Conservation (phyloP, 1,140 invertebrate species). For the Heliconius melpomene region DNA sequence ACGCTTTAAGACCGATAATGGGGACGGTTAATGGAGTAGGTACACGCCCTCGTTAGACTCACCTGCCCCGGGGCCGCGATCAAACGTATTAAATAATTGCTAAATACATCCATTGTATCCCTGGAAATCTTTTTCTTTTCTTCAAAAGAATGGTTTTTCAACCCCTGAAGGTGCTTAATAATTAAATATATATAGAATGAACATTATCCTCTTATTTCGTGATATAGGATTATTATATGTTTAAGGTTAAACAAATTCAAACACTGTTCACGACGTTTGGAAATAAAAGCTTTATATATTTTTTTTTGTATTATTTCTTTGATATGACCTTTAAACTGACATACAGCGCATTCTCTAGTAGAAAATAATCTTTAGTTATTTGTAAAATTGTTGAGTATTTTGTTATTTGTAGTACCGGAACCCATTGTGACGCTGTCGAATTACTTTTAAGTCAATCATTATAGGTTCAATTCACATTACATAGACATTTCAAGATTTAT, state of each 20-base stretch:
- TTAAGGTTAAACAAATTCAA: conserved; percentile 4
- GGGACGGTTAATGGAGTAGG: conserved; percentile 40
- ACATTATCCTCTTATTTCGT: conserved; percentile 3
- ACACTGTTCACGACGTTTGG: not conserved
- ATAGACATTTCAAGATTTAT: too few species aligned
- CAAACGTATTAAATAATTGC: conserved; percentile 33
- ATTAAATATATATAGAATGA: not conserved
- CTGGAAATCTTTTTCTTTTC: conserved; percentile 22
- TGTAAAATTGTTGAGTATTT: not conserved
- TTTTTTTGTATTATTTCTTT: not conserved
- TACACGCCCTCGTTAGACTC: conserved; percentile 36
- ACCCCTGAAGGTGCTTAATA: conserved; percentile 4
- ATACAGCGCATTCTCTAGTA: not conserved
- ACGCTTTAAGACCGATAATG: conserved; percentile 59
- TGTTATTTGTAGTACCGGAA: not conserved
- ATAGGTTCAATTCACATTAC: too few species aligned
- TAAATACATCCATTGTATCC: conserved; percentile 26
- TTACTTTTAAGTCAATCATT: too few species aligned
- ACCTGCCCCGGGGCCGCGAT: conserved; percentile 36
- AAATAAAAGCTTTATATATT: not conserved
- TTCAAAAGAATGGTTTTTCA: conserved; percentile 10
- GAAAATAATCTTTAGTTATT: not conserved
- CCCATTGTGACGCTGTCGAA: not conserved
- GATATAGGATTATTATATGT: not conserved
- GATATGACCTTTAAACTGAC: not conserved